Conservation (phyloP, 2,888 invertebrate species). For the Leptothorax acervorum region DNA sequence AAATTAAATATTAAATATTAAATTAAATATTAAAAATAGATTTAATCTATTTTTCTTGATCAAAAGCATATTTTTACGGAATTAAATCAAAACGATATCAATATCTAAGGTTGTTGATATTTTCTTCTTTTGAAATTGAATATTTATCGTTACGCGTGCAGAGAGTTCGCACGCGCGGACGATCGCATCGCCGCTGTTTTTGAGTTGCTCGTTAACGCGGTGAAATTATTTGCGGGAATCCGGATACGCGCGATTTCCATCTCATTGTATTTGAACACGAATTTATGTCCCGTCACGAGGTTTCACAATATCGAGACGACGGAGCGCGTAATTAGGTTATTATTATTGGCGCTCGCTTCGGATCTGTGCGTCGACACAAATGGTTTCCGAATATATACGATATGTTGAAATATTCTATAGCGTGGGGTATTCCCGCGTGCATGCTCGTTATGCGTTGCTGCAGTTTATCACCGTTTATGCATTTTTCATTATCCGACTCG, state of each 20-base stretch:
- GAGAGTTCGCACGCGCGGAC: constrained; percentile 9
- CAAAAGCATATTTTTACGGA: neutral
- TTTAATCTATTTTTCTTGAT: neutral
- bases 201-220: constrained; percentile 53
- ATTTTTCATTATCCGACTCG: constrained; percentile 19
- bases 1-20: neutral
- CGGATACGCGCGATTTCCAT: constrained; percentile 58
- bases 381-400: constrained; percentile 11
- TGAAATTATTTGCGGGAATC: constrained; percentile 41
- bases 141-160: neutral
- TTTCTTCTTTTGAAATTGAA: neutral
- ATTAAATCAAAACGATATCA: neutral
- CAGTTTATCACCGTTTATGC: constrained; percentile 3
- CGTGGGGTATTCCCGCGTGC: no score
- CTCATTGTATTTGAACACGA: constrained; percentile 49
- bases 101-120: neutral
- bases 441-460: neutral
- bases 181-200: constrained; percentile 43
- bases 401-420: neutral
- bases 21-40: neutral
- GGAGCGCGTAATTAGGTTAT: constrained; percentile 52
- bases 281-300: constrained; percentile 50
- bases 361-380: constrained; percentile 35
- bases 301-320: constrained; percentile 55
- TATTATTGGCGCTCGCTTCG: constrained; percentile 43